Evolutionary conservation across 2,113 vertebrate genomes (phyloP).

Genomic region (Empidonax alnorum): DNA sequence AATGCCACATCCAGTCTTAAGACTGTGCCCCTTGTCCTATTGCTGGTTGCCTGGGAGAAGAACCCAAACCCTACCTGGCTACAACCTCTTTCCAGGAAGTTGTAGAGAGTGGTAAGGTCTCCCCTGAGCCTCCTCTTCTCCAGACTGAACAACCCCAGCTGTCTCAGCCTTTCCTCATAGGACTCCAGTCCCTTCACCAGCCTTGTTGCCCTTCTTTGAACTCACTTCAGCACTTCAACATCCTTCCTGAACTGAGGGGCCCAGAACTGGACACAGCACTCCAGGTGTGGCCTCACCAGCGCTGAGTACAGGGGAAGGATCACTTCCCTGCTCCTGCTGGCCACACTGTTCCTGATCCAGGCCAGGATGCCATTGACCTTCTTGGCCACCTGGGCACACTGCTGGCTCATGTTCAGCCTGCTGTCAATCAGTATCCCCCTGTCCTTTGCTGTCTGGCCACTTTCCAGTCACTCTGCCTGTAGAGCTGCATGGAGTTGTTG

Average conservation of each 20-base stretch:
- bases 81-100: background rate
- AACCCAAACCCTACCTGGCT: background rate
- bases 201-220: background rate
- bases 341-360: background rate
- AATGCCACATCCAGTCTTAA: background rate
- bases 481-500: background rate
- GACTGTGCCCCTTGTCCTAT: background rate
- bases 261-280: background rate
- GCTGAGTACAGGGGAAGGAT: background rate
- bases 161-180: background rate
- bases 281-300: background rate
- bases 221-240: background rate
- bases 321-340: background rate
- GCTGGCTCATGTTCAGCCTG: background rate
- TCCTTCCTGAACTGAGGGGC: background rate
- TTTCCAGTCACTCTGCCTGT: background rate
- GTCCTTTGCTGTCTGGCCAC: background rate
- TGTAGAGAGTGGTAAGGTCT: background rate
- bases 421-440: background rate
- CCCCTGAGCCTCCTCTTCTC: background rate
- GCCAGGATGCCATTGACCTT: background rate
- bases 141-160: background rate
- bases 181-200: background rate
- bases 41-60: background rate
- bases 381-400: background rate